Conservation (phyloP, 1,140 invertebrate species). For the Drosophila mojavensis region DNA sequence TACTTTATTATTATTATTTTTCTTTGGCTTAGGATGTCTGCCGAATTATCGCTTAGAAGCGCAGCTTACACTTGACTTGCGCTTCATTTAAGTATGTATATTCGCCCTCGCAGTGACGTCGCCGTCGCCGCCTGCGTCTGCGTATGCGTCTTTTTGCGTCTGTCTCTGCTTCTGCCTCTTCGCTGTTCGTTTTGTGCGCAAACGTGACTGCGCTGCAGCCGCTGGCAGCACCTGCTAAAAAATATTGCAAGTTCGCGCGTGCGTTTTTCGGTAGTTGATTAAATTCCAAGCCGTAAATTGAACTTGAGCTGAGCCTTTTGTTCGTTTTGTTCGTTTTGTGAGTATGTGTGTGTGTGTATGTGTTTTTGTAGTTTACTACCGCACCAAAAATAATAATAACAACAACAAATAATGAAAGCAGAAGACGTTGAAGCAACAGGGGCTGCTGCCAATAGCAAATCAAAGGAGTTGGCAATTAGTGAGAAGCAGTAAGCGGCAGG, state of each 20-base stretch:
- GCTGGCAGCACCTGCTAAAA: conserved; percentile 2
- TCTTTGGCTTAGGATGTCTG: neutral
- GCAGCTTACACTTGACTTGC: conserved; percentile 25
- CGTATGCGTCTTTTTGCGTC: neutral
- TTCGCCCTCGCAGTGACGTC: conserved; percentile 7
- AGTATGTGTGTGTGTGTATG: neutral
- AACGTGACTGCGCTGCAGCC: conserved; percentile 42
- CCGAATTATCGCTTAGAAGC: conserved; percentile 51
- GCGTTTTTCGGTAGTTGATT: conserved; percentile 44
- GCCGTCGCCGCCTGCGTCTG: neutral
- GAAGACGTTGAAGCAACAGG: neutral
- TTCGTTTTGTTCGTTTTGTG: conserved; percentile 16
- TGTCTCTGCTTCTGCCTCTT: neutral
- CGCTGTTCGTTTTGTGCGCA: conserved; percentile 37
- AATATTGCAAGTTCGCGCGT: conserved; percentile 47
- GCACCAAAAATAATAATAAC: neutral
- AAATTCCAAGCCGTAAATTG: conserved; percentile 44
- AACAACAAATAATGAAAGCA: conserved; percentile 14
- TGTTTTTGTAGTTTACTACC: conserved; percentile 9
- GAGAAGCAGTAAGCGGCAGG: neutral
- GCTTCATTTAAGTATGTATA: conserved; percentile 31
- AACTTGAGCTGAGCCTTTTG: conserved; percentile 19
- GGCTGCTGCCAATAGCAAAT: conserved; percentile 7
- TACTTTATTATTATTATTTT: neutral
- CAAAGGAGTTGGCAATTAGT: conserved; percentile 9